Percentiles rank a stretch among this genome's conserved stretches.
Conservation (phyloP, 1,140 invertebrate genomes). For the Polyergus mexicanus region DNA sequence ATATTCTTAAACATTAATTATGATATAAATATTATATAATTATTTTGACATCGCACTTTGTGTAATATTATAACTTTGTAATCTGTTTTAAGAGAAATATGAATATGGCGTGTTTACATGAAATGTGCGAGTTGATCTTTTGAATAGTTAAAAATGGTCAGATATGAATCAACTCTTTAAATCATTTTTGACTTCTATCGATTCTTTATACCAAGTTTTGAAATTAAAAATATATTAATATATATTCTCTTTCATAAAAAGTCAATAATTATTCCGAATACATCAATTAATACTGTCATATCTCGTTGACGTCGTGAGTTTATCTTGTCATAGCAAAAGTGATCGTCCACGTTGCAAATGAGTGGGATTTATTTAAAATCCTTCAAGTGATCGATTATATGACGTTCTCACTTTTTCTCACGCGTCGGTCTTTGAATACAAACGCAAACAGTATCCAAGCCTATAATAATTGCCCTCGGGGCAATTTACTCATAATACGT, state of each 20-base stretch:
- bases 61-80: background rate
- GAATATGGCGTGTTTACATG: background rate
- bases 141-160: background rate
- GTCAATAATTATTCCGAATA: background rate
- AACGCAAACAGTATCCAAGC: background rate
- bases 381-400: constrained; percentile 28
- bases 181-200: background rate
- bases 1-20: background rate
- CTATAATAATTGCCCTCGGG: constrained; percentile 1
- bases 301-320: background rate
- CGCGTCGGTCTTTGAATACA: constrained; percentile 1
- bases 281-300: background rate
- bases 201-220: background rate
- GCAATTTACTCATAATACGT: constrained; percentile 21
- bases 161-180: background rate
- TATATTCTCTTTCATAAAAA: too few species aligned
- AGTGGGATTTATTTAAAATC: background rate
- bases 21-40: background rate
- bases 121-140: background rate
- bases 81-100: background rate
- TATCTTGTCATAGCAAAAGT: background rate
- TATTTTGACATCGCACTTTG: background rate
- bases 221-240: background rate
- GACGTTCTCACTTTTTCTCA: constrained; percentile 33
- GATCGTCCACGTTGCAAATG: background rate